Conservation (phyloP, 2,888 invertebrate genomes). For the Xanthia icteritia region DNA sequence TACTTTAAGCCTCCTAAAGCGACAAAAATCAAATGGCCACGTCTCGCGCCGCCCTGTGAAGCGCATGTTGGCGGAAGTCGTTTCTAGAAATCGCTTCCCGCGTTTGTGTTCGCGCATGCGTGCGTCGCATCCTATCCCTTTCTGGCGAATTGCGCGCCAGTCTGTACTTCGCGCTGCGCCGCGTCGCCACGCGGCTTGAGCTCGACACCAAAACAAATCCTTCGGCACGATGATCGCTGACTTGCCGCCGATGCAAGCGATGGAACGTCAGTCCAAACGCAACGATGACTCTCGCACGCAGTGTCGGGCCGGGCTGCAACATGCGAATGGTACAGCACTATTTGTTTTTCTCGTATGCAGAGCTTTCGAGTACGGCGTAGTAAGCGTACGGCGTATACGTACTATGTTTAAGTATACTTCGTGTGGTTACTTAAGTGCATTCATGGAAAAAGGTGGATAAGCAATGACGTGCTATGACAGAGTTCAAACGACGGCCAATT, state of each 20-base stretch:
- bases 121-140: conserved; percentile 76
- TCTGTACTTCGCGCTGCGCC: conserved; percentile 78
- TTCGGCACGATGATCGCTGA: conserved; percentile 83
- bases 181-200: conserved; percentile 69
- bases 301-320: conserved; percentile 66
- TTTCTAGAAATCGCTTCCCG: conserved; percentile 87
- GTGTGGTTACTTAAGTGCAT: conserved; percentile 51
- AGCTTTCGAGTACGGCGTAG: conserved; percentile 62
- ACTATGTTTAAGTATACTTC: conserved; percentile 51
- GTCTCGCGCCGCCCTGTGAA: conserved; percentile 62
- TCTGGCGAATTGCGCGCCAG: conserved; percentile 85
- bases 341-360: conserved; percentile 76
- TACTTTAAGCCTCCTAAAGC: conserved; percentile 28
- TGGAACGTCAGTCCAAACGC: conserved; percentile 74
- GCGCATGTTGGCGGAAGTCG: conserved; percentile 75
- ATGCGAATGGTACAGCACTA: conserved; percentile 78
- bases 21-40: conserved; percentile 58
- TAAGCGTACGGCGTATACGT: conserved; percentile 62
- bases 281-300: conserved; percentile 65
- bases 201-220: conserved; percentile 71
- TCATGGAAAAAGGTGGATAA: conserved; percentile 45
- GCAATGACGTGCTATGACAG: conserved; percentile 55
- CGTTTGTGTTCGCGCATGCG: conserved; percentile 86
- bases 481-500: conserved; percentile 44
- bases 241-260: conserved; percentile 77